phyloP scores from a whole-genome alignment of 2,113 vertebrate species.

The Gymnogyps californianus region DNA sequence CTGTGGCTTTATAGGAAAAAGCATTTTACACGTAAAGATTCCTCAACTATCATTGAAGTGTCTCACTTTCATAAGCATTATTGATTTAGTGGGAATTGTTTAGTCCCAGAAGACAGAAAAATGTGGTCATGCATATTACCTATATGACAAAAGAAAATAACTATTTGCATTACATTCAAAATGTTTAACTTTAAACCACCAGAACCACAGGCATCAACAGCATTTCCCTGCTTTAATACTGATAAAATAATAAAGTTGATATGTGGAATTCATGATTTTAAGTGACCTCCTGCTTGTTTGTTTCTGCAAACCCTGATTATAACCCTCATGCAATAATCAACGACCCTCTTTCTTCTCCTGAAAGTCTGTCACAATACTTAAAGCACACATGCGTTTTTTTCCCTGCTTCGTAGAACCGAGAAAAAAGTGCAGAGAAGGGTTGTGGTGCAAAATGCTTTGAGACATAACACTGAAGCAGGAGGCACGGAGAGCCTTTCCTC shows the following conservation, averaged over 20 bases:
- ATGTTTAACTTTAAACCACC: background rate
- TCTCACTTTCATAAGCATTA: background rate
- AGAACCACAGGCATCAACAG: background rate
- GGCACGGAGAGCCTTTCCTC: background rate
- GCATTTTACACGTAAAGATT: background rate
- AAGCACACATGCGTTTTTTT: fast-evolving
- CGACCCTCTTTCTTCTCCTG: background rate
- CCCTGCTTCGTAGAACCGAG: background rate
- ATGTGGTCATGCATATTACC: background rate
- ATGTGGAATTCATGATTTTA: background rate
- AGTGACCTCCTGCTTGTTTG: background rate
- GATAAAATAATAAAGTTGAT: background rate
- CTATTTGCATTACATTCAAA: background rate
- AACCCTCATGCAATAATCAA: background rate
- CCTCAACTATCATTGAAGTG: background rate
- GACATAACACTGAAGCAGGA: background rate
- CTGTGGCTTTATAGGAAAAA: background rate
- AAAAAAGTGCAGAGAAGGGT: background rate
- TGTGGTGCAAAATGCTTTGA: background rate
- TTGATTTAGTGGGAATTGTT: background rate
- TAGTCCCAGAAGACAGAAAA: background rate
- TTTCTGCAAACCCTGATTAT: background rate
- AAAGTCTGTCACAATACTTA: background rate
- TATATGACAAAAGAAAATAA: background rate
- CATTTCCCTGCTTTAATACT: background rate